Conservation (phyloP, 2,888 invertebrate genomes). For the Melanargia galathea region DNA sequence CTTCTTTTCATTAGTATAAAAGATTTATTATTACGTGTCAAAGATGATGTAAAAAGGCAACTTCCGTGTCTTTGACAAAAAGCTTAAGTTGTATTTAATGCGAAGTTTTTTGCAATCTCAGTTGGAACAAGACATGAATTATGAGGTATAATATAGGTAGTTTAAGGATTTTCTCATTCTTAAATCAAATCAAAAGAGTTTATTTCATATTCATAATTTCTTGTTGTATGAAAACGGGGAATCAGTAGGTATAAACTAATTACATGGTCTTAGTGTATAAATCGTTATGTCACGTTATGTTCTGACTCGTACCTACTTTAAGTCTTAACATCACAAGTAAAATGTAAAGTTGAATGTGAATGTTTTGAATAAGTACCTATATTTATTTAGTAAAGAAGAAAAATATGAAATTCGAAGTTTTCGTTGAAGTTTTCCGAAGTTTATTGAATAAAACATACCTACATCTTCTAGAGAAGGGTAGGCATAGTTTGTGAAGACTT, state of each 20-base stretch:
- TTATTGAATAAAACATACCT: neutral
- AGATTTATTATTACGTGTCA: neutral
- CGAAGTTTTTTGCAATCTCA: neutral
- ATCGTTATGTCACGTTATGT: too few species aligned
- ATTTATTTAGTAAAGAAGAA: neutral
- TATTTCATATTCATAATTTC: too few species aligned
- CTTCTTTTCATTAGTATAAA: neutral
- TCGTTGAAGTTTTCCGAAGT: neutral
- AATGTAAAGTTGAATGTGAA: too few species aligned
- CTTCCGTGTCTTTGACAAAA: slow-evolving; percentile 3
- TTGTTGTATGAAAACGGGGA: too few species aligned
- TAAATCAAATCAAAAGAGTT: too few species aligned
- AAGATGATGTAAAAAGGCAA: neutral
- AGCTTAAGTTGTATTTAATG: neutral
- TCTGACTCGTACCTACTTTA: too few species aligned
- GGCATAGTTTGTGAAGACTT: neutral
- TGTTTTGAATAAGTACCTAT: too few species aligned
- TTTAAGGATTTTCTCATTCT: too few species aligned
- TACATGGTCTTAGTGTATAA: too few species aligned
- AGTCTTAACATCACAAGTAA: too few species aligned
- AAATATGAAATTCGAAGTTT: neutral
- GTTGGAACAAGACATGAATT: neutral
- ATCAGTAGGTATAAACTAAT: too few species aligned
- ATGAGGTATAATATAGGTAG: neutral
- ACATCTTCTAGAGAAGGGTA: neutral